These are phyloP conservation scores for Cavia aperea DNA, from an alignment of 2,113 vertebrate species.

Conservation along the genomic window DNA sequence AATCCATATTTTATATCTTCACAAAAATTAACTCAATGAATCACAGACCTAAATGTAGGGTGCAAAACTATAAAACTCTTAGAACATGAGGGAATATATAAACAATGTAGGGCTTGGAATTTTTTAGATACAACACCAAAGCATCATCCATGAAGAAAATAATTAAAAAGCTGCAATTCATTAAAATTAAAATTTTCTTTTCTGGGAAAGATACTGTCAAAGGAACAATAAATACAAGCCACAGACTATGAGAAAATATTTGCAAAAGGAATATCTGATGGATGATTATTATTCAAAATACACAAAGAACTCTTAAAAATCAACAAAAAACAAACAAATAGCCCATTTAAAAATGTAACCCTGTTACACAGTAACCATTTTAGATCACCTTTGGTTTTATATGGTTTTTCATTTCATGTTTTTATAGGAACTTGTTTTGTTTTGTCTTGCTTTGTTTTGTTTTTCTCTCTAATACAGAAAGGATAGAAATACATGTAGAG, in stretches of 20 bases:
- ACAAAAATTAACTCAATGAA: constrained; percentile 6
- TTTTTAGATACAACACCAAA: background rate
- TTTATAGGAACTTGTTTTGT: no score
- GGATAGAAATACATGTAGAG: no score
- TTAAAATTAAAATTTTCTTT: constrained; percentile 20
- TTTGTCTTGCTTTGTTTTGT: no score
- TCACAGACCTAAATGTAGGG: background rate
- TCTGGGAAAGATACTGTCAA: constrained; percentile 18
- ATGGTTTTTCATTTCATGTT: no score
- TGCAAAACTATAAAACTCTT: background rate
- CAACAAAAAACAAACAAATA: background rate
- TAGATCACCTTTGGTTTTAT: no score
- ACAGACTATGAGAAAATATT: background rate
- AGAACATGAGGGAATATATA: background rate
- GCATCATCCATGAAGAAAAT: constrained; percentile 4
- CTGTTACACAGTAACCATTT: no score
- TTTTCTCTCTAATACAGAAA: no score
- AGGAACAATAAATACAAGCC: constrained; percentile 6
- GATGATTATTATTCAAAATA: background rate
- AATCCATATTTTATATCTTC: background rate
- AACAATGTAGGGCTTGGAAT: background rate
- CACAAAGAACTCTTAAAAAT: background rate
- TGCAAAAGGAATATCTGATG: constrained; percentile 28
- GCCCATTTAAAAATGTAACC: background rate
- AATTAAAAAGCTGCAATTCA: constrained; percentile 1